phyloP scores from a whole-genome alignment of 1,140 invertebrate genomes.

The Trypoxylus dichotomus region DNA sequence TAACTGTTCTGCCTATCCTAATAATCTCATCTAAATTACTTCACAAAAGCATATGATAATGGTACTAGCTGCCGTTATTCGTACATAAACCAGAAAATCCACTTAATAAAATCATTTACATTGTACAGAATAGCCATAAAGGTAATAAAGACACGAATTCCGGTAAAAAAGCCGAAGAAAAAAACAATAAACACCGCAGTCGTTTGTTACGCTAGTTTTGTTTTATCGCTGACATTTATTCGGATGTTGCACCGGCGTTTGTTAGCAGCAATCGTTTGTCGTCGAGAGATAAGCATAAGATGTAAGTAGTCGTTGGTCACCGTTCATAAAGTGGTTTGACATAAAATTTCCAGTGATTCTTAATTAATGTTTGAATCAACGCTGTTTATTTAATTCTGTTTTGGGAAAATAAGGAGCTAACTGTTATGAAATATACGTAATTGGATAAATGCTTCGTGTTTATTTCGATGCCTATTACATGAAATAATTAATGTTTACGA shows the following conservation, averaged over 20 bases:
- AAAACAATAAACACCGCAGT: conserved; percentile 31
- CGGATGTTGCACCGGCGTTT: conserved; percentile 25
- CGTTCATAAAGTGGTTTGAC: conserved; percentile 25
- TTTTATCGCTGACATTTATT: conserved; percentile 32
- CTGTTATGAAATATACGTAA: not conserved
- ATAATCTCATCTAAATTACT: conserved; percentile 23
- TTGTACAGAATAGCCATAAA: conserved; percentile 32
- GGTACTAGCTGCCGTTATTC: conserved; percentile 16
- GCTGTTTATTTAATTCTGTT: not conserved
- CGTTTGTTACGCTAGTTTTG: conserved; percentile 32
- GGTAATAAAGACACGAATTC: conserved; percentile 31
- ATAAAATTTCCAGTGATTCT: conserved; percentile 13
- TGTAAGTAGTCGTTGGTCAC: conserved; percentile 23
- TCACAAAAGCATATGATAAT: conserved; percentile 2
- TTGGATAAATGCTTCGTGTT: not conserved
- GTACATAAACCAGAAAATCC: conserved; percentile 31
- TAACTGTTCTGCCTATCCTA: conserved; percentile 1
- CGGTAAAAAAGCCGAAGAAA: conserved; percentile 28
- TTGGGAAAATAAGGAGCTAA: not conserved
- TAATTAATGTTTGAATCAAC: conserved; percentile 13
- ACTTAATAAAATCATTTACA: conserved; percentile 33
- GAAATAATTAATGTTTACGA: conserved; percentile 7
- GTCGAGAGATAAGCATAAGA: conserved; percentile 24
- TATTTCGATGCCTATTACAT: not conserved
- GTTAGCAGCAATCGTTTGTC: conserved; percentile 23